Conservation (phyloP, 92 coral and sea anemone genomes). For the Metridium senile region DNA sequence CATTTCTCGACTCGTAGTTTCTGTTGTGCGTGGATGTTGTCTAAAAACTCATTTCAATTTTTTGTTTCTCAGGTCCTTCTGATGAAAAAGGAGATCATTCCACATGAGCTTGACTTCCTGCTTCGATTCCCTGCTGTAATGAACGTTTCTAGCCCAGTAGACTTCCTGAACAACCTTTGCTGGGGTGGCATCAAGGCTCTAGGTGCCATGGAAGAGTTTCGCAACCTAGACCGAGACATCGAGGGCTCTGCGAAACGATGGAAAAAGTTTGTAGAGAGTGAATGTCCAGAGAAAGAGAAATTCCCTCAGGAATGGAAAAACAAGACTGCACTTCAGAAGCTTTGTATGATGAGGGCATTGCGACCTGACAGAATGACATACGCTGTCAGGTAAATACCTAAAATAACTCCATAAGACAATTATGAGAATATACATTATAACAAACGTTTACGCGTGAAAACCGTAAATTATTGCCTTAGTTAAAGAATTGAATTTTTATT, state of each 20-base stretch:
- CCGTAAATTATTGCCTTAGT: no score
- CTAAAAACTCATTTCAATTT: no score
- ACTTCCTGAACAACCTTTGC: constrained; percentile 89
- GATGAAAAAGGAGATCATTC: constrained; percentile 95
- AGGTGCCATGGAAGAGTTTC: constrained; percentile 92
- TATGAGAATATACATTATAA: no score
- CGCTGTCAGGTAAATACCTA: constrained; percentile 77
- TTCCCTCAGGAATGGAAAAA: constrained; percentile 99
- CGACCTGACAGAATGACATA: constrained; percentile 99
- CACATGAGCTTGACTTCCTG: constrained; percentile 92
- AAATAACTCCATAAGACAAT: no score
- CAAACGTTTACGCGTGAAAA: no score
- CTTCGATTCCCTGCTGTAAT: constrained; percentile 98
- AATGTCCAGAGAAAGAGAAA: constrained; percentile 99
- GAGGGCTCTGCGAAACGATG: constrained; percentile 99
- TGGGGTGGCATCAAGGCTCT: constrained; percentile 99
- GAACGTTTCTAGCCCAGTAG: constrained; percentile 97
- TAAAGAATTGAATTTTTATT: no score
- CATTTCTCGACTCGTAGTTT: no score
- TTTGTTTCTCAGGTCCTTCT: constrained; percentile 73
- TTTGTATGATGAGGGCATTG: constrained; percentile 98
- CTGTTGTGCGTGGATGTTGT: no score
- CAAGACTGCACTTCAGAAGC: constrained; percentile 91
- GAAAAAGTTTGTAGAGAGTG: constrained; percentile 99
- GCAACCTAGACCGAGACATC: constrained; percentile 98